Conservation (phyloP, 2,888 invertebrate species). For the Apotomis capreana region DNA sequence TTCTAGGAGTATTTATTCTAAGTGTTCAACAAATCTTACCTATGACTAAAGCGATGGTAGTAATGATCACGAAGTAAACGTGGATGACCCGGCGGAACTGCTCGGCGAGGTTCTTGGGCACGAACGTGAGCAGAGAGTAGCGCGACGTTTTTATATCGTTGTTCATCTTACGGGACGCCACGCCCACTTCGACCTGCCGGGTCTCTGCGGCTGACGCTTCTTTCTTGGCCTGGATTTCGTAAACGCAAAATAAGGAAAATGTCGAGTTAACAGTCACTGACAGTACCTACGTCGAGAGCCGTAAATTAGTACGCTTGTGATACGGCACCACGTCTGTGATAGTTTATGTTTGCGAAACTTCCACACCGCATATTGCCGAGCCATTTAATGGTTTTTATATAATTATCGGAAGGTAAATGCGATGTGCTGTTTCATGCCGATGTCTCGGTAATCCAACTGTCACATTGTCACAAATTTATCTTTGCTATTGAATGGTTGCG, state of each 20-base stretch:
- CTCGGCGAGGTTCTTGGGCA: conserved; percentile 91
- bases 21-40: conserved; percentile 61
- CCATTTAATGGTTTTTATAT: no score
- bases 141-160: conserved; percentile 86
- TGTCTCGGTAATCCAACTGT: no score
- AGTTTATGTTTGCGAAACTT: no score
- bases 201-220: conserved; percentile 83
- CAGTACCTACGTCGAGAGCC: no score
- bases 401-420: no score
- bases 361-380: no score
- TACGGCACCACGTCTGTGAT: no score
- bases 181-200: conserved; percentile 84
- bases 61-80: conserved; percentile 91
- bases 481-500: no score
- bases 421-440: no score
- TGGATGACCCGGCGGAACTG: conserved; percentile 93
- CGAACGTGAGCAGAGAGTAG: conserved; percentile 90
- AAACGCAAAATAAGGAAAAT: background rate
- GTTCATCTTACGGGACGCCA: conserved; percentile 68
- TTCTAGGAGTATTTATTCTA: no score
- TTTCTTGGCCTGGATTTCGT: conserved; percentile 80
- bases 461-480: no score
- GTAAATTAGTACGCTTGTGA: no score
- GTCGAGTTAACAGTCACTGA: background rate
- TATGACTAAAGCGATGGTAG: conserved; percentile 86